Evolutionary conservation across 1,140 invertebrate species (phyloP).

Genomic region (Drosophila varians): DNA sequence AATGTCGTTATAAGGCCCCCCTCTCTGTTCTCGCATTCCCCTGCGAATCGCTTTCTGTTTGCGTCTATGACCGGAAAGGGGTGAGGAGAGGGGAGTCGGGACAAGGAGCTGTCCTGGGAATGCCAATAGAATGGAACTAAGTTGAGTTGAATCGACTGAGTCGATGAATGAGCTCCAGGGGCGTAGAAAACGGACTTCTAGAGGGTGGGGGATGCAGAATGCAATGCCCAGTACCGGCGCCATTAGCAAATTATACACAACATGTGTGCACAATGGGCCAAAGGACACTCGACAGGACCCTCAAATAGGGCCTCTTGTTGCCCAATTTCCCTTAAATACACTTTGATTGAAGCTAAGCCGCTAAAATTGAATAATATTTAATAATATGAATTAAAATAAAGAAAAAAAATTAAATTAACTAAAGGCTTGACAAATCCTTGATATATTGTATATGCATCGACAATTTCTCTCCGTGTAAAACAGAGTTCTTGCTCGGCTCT

Average conservation of each 20-base stretch:
- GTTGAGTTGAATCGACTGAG: slow-evolving; percentile 22
- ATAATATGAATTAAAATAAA: too few species aligned
- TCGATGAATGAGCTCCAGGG: slow-evolving; percentile 20
- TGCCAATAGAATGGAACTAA: slow-evolving; percentile 14
- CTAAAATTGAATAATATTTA: too few species aligned
- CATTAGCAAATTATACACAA: slow-evolving; percentile 79
- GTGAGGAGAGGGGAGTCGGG: slow-evolving; percentile 14
- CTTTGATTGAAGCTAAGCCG: too few species aligned
- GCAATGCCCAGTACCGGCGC: slow-evolving; percentile 33
- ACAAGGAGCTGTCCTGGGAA: not conserved
- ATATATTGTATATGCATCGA: too few species aligned
- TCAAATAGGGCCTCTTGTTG: too few species aligned
- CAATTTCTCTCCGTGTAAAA: slow-evolving; percentile 14
- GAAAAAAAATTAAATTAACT: too few species aligned
- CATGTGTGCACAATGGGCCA: slow-evolving; percentile 46
- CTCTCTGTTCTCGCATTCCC: not conserved
- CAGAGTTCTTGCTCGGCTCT: slow-evolving; percentile 15
- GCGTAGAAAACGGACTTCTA: not conserved
- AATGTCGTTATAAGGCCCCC: slow-evolving; percentile 45
- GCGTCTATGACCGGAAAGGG: not conserved
- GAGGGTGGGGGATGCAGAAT: not conserved
- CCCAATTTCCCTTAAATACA: too few species aligned
- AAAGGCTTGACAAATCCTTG: too few species aligned
- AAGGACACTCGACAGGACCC: not conserved
- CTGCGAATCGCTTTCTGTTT: slow-evolving; percentile 8